Conservation (phyloP, 2,888 invertebrate genomes). For the Aphidius colemani region DNA sequence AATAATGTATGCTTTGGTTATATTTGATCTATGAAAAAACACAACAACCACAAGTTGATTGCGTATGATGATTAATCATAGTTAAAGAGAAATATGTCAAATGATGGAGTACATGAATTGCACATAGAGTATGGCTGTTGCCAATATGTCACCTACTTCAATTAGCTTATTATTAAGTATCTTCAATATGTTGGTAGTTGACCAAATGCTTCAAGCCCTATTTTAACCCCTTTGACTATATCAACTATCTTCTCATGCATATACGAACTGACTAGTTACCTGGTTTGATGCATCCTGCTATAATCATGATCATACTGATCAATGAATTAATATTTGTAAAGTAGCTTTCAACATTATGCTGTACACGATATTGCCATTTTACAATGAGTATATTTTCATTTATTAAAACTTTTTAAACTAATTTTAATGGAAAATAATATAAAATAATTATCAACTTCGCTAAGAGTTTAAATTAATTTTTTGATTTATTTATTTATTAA, state of each 20-base stretch:
- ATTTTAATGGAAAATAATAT: too few species aligned
- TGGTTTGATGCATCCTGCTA: slow-evolving; percentile 22
- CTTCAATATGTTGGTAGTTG: slow-evolving; percentile 39
- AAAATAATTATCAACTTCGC: too few species aligned
- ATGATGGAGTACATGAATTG: slow-evolving; percentile 2
- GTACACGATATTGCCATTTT: too few species aligned
- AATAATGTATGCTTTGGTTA: slow-evolving; percentile 2
- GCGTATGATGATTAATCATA: background rate
- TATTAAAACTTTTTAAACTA: too few species aligned
- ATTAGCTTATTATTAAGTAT: slow-evolving; percentile 52
- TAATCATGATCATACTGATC: slow-evolving; percentile 19
- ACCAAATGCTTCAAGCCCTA: slow-evolving; percentile 38
- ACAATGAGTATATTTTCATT: too few species aligned
- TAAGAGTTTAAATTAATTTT: too few species aligned
- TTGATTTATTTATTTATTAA: too few species aligned
- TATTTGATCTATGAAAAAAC: background rate
- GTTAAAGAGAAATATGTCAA: background rate
- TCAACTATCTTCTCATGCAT: slow-evolving; percentile 39
- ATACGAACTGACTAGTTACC: slow-evolving; percentile 37
- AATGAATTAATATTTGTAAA: slow-evolving; percentile 14
- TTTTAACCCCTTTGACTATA: too few species aligned
- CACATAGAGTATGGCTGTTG: slow-evolving; percentile 35
- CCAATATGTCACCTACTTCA: slow-evolving; percentile 50
- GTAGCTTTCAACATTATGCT: background rate
- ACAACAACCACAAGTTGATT: slow-evolving; percentile 3